Base-by-base conservation (phyloP, 2,797 vertebrate genomes). In the Aulostomus chinensis region DNA sequence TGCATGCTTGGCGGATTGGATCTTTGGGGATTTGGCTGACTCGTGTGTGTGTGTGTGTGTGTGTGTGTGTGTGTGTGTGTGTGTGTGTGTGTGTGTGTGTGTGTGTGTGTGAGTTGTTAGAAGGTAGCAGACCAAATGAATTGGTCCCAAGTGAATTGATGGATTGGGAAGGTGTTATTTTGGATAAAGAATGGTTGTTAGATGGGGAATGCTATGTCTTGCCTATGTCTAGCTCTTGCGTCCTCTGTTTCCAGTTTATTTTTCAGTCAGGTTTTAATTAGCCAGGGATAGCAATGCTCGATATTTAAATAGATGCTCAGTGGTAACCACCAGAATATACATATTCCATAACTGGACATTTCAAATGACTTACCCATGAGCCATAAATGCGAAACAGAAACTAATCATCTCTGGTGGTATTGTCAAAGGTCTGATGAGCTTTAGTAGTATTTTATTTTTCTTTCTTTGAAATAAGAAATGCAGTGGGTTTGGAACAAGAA, bases 1-100 rank as follows among this genome's bases (percentile, higher is more conserved):
- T 59, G 78, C 76, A 75, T 70, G 66, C 76, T 70, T 63, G 4
- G 1, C 57, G 76, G 63, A 82, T 81, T 73, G 58, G 53, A 59
- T 80, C 79, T 84, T 42, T 59, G 29, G 83, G 83, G 78, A 78
- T 83, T 68, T 73, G 61, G 12, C 18, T 59, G 30, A 14, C 6
- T 24, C 11, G 34, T 41, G 3, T 55, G 25, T 48, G 20, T 43
- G 22, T 42, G 45, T 59, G 30, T 61, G 43, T 38, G 28, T 41
- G 38, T 42, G 31, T 62, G 49, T 55, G 34, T 56, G 29, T 45
- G 48, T 42, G 39, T 39, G 37, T 52, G 35, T 36, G 5, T 51
- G 30, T 29, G 24, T 37, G 43, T 37, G 52, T 52, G 47, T 43
- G 41, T 45, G 48, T 47, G 15, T 47, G 31, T 53, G 36, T 57